Evolutionary conservation across 2,888 invertebrate species (phyloP).

Genomic region (Volucella bombylans): DNA sequence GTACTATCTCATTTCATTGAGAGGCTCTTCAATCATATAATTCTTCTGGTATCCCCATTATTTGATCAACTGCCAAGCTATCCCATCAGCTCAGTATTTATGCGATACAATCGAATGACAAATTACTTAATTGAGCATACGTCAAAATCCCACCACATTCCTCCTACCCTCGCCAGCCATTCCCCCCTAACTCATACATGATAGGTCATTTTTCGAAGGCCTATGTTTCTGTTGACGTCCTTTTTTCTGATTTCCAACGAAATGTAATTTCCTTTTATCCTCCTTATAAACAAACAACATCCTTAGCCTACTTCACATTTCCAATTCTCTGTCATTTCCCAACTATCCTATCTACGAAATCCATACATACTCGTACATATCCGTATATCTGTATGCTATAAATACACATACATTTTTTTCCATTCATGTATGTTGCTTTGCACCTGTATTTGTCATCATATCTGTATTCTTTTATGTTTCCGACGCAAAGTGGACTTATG

Average conservation of each 20-base stretch:
- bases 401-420: too few relatives aligned
- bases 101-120: conserved; percentile 10
- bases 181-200: neutral
- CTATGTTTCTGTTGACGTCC: conserved; percentile 15
- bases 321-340: neutral
- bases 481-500: conserved; percentile 9
- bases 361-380: neutral
- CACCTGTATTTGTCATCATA: neutral
- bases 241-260: neutral
- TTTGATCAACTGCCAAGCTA: neutral
- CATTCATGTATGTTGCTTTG: too few relatives aligned
- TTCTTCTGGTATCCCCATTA: neutral
- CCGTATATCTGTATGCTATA: neutral
- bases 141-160: neutral
- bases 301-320: neutral
- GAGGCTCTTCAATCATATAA: neutral
- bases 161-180: too few relatives aligned
- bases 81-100: neutral
- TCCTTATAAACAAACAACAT: neutral
- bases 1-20: neutral
- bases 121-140: conserved; percentile 14
- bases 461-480: conserved; percentile 8
- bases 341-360: neutral
- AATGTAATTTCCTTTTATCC: conserved; percentile 34
- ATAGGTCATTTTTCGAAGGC: conserved; percentile 9